A percentile compares a stretch with the other conserved stretches of the same genome.
Conservation (phyloP, 2,888 invertebrate genomes). For the Cryptus armator region DNA sequence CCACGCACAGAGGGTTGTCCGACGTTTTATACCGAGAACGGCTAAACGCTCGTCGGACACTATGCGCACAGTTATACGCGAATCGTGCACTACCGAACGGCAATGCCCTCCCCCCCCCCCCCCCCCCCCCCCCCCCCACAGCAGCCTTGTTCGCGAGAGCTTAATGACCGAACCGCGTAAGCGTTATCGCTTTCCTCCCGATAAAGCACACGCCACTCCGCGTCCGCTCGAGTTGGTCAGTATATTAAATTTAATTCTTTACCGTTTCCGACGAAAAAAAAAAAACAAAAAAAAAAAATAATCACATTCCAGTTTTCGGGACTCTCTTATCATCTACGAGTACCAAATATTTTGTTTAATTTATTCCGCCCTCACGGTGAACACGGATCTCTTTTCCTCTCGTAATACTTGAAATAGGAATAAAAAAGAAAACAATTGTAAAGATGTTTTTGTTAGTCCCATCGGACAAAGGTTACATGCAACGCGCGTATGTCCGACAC, state of each 20-base stretch:
- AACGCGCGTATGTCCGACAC: slow-evolving; percentile 35
- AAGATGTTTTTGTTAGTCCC: slow-evolving; percentile 44
- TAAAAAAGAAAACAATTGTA: slow-evolving; percentile 30
- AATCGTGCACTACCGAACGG: slow-evolving; percentile 30
- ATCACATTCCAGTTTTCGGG: neutral
- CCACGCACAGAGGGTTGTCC: slow-evolving; percentile 47
- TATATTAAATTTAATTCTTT: slow-evolving; percentile 50
- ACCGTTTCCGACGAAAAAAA: neutral
- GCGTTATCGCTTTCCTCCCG: slow-evolving; percentile 85
- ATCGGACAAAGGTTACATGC: slow-evolving; percentile 62
- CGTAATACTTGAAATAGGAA: slow-evolving; percentile 11
- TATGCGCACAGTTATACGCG: slow-evolving; percentile 23
- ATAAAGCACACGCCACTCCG: slow-evolving; percentile 81
- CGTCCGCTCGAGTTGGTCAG: slow-evolving; percentile 40
- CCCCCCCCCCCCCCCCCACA: too few relatives aligned
- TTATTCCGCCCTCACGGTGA: neutral
- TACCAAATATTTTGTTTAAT: neutral
- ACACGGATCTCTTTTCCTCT: neutral
- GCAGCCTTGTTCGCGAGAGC: slow-evolving; percentile 68
- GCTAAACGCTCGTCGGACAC: slow-evolving; percentile 57
- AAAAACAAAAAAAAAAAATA: neutral
- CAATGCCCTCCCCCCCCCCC: too few relatives aligned
- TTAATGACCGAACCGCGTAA: slow-evolving; percentile 81
- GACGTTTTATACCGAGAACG: slow-evolving; percentile 52
- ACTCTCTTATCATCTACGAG: neutral